A percentile compares a stretch with the other conserved stretches of the same genome.
Evolutionary conservation across 2,888 invertebrate genomes (phyloP).

Genomic region (Philonicus albiceps): DNA sequence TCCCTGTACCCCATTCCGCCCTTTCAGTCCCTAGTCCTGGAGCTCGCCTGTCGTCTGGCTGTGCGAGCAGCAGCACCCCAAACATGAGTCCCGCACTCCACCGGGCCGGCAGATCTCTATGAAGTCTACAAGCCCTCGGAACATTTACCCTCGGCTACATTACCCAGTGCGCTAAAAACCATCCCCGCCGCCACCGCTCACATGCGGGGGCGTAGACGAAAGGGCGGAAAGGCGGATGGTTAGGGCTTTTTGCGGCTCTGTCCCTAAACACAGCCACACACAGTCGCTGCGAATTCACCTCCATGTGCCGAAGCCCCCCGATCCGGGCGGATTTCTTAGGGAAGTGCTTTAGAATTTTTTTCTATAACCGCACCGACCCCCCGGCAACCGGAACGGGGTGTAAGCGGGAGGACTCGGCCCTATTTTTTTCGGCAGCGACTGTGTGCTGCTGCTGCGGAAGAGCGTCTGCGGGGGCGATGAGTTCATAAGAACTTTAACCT

Average conservation of each 20-base stretch:
- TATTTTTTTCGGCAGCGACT: constrained; percentile 4
- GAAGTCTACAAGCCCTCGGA: constrained; percentile 31
- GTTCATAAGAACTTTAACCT: constrained; percentile 49
- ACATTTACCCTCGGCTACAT: constrained; percentile 34
- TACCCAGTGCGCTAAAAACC: constrained; percentile 27
- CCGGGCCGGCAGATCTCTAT: background rate
- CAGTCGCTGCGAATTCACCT: constrained; percentile 10
- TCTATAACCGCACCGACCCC: constrained; percentile 32
- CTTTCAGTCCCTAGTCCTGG: background rate
- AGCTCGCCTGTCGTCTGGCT: background rate
- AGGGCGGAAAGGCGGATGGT: background rate
- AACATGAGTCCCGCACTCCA: background rate
- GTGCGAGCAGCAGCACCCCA: constrained; percentile 28
- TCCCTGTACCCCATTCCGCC: background rate
- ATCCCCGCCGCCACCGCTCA: constrained; percentile 20
- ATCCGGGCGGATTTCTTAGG: constrained; percentile 20
- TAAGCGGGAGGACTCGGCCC: background rate
- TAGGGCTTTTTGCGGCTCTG: constrained; percentile 4
- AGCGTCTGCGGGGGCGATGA: constrained; percentile 7
- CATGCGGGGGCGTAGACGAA: background rate
- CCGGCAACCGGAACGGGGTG: background rate
- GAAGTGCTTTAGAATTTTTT: constrained; percentile 38
- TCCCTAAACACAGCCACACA: constrained; percentile 24
- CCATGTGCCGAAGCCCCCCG: constrained; percentile 15
- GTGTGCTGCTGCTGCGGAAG: background rate